These are phyloP conservation scores for Sterrhoptilus dennistouni DNA, from an alignment of 2,113 vertebrate species.

Conservation along the genomic window DNA sequence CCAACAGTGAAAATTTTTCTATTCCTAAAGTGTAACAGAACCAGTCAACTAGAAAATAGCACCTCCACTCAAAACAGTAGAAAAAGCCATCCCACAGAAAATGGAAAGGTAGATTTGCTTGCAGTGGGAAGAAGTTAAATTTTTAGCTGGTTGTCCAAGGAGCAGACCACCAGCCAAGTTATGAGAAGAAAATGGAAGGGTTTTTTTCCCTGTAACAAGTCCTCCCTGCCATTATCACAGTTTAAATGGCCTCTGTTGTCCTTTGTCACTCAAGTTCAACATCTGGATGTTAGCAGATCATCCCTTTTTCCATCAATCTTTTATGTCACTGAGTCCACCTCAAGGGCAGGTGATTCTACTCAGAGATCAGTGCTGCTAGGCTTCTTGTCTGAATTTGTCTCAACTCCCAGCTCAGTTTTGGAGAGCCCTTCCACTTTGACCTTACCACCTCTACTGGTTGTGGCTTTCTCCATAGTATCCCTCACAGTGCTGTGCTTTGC, in stretches of 20 bases:
- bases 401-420: background rate
- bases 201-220: background rate
- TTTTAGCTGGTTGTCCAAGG: background rate
- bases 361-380: background rate
- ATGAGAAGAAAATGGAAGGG: background rate
- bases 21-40: background rate
- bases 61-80: background rate
- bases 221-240: background rate
- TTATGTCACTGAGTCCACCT: background rate
- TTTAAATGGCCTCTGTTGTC: background rate
- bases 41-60: background rate
- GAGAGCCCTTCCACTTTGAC: background rate
- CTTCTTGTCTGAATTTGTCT: background rate
- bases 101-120: background rate
- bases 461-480: background rate
- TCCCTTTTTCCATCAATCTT: background rate
- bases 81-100: background rate
- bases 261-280: background rate
- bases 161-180: background rate
- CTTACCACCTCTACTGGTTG: background rate
- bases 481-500: background rate
- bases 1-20: background rate
- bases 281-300: background rate
- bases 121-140: background rate
- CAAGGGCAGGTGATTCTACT: background rate